These are phyloP conservation scores for Tigriopus californicus DNA, from an alignment of 2,888 invertebrate species.

Conservation along the genomic window DNA sequence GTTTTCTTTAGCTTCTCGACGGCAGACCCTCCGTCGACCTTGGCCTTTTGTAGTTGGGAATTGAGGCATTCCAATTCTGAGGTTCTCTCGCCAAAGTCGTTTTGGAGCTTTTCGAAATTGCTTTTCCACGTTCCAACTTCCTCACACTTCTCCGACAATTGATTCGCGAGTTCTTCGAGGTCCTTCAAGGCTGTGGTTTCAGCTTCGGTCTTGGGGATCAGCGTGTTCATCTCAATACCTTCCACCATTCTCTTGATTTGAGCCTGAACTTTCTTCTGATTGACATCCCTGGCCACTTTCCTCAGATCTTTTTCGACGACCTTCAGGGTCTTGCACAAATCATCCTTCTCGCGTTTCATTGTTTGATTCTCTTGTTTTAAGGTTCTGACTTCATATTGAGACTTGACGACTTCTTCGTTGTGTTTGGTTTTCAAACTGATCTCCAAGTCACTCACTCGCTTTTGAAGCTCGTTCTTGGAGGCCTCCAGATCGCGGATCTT, in stretches of 20 bases:
- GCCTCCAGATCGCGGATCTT: background rate
- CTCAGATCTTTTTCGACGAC: conserved; percentile 6
- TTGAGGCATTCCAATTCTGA: conserved; percentile 35
- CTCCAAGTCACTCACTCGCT: background rate
- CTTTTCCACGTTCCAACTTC: background rate
- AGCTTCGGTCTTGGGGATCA: background rate
- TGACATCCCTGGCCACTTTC: background rate
- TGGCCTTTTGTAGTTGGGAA: conserved; percentile 42
- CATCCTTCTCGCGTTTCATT: background rate
- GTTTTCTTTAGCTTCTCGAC: conserved; percentile 39
- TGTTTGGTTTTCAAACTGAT: background rate
- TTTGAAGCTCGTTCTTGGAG: background rate
- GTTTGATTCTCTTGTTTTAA: background rate
- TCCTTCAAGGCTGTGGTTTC: background rate
- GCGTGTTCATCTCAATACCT: background rate
- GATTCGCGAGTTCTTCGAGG: background rate
- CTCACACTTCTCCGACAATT: background rate
- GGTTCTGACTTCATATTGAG: background rate
- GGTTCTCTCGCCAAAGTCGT: background rate
- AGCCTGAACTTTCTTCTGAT: conserved; percentile 1
- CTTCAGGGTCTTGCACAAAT: background rate
- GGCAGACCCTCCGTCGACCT: conserved; percentile 44
- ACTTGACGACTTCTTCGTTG: conserved; percentile 1
- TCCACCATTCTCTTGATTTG: conserved; percentile 2
- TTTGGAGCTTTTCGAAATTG: conserved; percentile 9